Evolutionary conservation across 2,113 vertebrate species (phyloP).

Genomic region (Apaloderma vittatum): DNA sequence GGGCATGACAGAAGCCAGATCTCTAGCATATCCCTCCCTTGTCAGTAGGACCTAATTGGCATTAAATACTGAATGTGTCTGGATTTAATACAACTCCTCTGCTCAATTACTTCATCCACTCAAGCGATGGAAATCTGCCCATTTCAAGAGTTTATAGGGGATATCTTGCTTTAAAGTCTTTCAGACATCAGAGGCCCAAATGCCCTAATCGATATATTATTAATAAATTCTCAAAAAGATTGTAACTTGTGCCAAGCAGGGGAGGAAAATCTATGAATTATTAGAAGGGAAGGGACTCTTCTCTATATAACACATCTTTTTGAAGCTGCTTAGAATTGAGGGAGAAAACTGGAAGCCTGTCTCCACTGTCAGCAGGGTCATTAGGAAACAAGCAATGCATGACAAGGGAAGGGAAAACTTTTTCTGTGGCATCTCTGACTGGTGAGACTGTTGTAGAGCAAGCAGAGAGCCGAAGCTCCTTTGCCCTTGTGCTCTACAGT

Average conservation of each 20-base stretch:
- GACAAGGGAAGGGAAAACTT: background rate
- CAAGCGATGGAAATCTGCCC: conserved; percentile 39
- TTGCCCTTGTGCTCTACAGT: background rate
- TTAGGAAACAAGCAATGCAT: background rate
- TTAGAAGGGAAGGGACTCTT: background rate
- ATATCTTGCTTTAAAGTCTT: background rate
- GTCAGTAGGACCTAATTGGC: conserved; percentile 67
- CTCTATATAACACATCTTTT: background rate
- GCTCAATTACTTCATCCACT: conserved; percentile 56
- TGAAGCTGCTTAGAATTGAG: background rate
- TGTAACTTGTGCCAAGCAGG: background rate
- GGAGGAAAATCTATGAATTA: background rate
- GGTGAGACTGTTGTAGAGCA: background rate
- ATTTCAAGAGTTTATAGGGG: background rate
- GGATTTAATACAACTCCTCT: conserved; percentile 50
- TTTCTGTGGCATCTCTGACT: background rate
- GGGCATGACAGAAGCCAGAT: conserved; percentile 59
- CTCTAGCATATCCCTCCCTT: conserved; percentile 32
- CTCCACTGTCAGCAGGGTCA: background rate
- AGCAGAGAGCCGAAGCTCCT: background rate
- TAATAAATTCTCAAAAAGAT: background rate
- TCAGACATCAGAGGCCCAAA: background rate
- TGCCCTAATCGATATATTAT: background rate
- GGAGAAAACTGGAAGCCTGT: background rate
- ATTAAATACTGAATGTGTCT: conserved; percentile 63